Evolutionary conservation across 2,113 vertebrate species (phyloP).

Genomic region (Progne subis): DNA sequence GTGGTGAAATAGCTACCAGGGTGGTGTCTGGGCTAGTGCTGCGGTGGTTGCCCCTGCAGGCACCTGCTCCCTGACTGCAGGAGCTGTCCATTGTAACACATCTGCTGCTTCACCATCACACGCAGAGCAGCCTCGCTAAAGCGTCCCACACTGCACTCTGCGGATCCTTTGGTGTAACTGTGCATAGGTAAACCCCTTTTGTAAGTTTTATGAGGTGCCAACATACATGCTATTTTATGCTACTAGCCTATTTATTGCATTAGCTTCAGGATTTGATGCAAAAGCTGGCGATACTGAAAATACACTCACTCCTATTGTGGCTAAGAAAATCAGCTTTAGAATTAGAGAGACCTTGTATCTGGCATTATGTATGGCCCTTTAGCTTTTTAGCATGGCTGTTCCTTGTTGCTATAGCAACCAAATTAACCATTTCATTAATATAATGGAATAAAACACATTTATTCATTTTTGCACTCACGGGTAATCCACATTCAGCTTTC

Average conservation of each 20-base stretch:
- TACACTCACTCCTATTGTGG: slow-evolving; percentile 76
- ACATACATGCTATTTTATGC: slow-evolving; percentile 64
- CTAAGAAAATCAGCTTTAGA: slow-evolving; percentile 84
- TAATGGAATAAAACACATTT: slow-evolving; percentile 67
- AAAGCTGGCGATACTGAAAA: slow-evolving; percentile 79
- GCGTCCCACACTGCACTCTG: background rate
- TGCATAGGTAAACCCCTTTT: slow-evolving; percentile 63
- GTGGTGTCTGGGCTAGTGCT: background rate
- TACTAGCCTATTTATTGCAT: slow-evolving; percentile 74
- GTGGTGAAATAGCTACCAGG: background rate
- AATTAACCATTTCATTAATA: slow-evolving; percentile 85
- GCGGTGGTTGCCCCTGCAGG: background rate
- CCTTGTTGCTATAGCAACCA: slow-evolving; percentile 87
- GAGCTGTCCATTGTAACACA: background rate
- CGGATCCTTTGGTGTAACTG: slow-evolving; percentile 2
- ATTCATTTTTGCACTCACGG: slow-evolving; percentile 55
- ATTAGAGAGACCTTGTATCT: slow-evolving; percentile 80
- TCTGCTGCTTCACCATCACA: slow-evolving; percentile 1
- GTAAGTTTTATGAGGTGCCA: slow-evolving; percentile 63
- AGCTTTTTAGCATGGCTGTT: slow-evolving; percentile 81
- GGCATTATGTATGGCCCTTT: slow-evolving; percentile 83
- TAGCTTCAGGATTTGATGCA: slow-evolving; percentile 73
- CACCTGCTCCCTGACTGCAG: background rate
- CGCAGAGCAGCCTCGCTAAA: background rate
- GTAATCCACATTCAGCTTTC: slow-evolving; percentile 55